Conservation (phyloP, 2,797 vertebrate species). For the Intellagama lesueurii region DNA sequence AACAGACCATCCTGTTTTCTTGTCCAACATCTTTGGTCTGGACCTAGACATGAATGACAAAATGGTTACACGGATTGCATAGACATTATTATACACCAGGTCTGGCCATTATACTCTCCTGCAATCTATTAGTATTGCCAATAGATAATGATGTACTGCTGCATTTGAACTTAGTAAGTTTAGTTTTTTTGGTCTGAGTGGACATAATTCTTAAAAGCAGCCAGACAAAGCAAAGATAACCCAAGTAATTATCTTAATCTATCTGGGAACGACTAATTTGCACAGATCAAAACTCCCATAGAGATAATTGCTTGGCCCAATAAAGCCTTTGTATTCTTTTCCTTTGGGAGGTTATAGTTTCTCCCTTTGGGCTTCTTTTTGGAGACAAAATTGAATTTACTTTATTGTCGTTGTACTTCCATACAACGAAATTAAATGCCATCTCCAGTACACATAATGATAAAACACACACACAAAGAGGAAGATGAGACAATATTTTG, state of each 20-base stretch:
- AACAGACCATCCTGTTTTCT: neutral
- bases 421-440: too few species aligned
- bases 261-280: neutral
- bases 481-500: neutral
- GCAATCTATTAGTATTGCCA: too few species aligned
- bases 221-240: neutral
- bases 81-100: too few species aligned
- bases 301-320: neutral
- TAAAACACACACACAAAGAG: too few species aligned
- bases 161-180: too few species aligned
- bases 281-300: neutral
- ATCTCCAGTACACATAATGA: too few species aligned
- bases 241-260: neutral
- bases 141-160: neutral
- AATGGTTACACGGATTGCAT: neutral
- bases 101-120: neutral
- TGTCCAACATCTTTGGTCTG: neutral
- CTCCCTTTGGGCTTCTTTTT: fast-evolving
- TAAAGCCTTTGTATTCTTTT: neutral
- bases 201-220: neutral
- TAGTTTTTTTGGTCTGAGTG: neutral
- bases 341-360: neutral
- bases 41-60: neutral
- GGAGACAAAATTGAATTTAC: neutral
- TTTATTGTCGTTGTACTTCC: too few species aligned